Evolutionary conservation across 2,113 vertebrate species (phyloP).

Genomic region (Chionis minor): DNA sequence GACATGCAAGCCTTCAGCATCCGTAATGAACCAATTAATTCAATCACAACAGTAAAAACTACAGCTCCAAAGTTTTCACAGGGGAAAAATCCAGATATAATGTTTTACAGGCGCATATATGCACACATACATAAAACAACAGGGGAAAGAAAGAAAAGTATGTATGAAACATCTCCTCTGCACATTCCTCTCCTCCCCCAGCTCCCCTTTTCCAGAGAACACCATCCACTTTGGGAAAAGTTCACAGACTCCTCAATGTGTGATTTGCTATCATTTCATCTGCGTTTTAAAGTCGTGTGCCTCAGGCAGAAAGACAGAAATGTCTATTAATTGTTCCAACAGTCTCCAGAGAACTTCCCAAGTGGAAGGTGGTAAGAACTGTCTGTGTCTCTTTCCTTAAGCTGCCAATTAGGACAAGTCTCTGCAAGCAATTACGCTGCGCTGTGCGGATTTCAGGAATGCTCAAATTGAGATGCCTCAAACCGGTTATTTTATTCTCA

Average conservation of each 20-base stretch:
- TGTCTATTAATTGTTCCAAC: conserved; percentile 47
- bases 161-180: neutral
- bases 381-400: conserved; percentile 8
- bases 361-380: neutral
- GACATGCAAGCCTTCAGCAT: neutral
- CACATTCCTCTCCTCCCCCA: neutral
- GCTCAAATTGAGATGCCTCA: conserved; percentile 21
- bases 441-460: neutral
- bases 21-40: neutral
- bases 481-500: neutral
- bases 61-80: neutral
- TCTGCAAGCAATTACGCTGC: neutral
- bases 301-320: conserved; percentile 33
- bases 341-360: conserved; percentile 21
- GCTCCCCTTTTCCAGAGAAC: neutral
- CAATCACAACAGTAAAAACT: neutral
- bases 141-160: neutral
- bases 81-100: neutral
- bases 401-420: conserved; percentile 33
- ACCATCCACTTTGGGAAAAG: neutral
- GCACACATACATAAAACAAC: neutral
- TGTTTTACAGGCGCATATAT: neutral
- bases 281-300: conserved; percentile 7
- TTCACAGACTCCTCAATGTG: neutral
- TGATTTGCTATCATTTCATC: conserved; percentile 25